phyloP scores from a whole-genome alignment of 2,797 vertebrate genomes.

The Todus mexicanus region DNA sequence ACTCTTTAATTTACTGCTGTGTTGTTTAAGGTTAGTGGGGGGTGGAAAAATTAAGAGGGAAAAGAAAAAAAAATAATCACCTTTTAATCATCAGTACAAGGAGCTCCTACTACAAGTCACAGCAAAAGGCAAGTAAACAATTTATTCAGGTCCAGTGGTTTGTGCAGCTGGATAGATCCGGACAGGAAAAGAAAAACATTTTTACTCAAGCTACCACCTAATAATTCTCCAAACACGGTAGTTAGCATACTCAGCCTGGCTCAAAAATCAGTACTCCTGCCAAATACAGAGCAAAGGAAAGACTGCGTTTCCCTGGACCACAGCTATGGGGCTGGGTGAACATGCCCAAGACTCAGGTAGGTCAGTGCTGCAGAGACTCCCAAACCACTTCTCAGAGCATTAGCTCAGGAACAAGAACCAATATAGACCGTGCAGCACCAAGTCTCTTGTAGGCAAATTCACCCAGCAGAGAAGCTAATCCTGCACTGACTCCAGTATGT shows the following conservation, averaged over 20 bases:
- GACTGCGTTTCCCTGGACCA: not conserved
- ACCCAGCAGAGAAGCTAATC: not conserved
- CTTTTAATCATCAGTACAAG: not conserved
- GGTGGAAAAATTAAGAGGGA: too few species aligned
- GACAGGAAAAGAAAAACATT: not conserved
- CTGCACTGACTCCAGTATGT: not conserved
- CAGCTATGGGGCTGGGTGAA: not conserved
- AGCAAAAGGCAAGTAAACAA: not conserved
- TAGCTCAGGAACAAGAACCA: not conserved
- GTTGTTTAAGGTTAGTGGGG: not conserved
- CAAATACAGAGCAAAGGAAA: not conserved
- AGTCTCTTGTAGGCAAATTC: not conserved
- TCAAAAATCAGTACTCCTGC: not conserved
- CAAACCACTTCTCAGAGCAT: not conserved
- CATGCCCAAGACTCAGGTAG: fast-evolving
- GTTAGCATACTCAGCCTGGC: not conserved
- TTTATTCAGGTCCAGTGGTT: not conserved
- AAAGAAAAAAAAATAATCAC: not conserved
- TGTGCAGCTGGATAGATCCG: not conserved
- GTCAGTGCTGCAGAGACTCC: not conserved
- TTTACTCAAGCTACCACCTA: not conserved
- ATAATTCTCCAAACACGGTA: not conserved
- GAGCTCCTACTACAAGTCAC: not conserved
- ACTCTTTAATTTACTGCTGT: not conserved
- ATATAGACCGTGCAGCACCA: not conserved